phyloP scores from a whole-genome alignment of 2,113 vertebrate species.

The Campylomormyrus numenius region DNA sequence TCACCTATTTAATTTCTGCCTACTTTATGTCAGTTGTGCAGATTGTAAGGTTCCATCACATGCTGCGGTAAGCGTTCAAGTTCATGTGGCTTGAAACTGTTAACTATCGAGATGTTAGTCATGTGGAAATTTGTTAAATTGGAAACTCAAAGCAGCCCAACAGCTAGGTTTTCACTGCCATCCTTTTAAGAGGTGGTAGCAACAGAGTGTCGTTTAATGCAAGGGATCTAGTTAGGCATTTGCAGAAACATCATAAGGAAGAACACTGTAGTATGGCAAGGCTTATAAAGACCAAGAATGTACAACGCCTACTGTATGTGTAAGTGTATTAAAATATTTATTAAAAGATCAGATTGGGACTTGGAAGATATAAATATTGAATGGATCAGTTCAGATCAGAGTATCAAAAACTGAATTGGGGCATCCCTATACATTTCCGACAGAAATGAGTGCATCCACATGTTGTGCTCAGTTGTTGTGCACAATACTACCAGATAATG shows the following conservation, averaged over 20 bases:
- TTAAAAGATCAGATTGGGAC: background rate
- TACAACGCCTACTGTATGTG: background rate
- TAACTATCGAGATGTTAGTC: background rate
- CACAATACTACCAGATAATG: background rate
- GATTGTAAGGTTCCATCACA: background rate
- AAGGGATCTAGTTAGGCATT: background rate
- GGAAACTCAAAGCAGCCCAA: background rate
- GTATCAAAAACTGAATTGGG: background rate
- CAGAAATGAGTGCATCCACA: background rate
- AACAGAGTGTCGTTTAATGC: background rate
- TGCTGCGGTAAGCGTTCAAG: background rate
- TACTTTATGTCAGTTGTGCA: too few relatives aligned
- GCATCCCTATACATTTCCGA: background rate
- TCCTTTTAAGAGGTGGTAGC: background rate
- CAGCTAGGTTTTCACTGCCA: background rate
- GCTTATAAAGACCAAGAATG: too few relatives aligned
- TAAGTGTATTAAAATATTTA: background rate
- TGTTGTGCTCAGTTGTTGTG: background rate
- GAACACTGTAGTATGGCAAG: background rate
- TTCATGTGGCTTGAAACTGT: background rate
- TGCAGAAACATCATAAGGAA: background rate
- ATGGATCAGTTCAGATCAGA: background rate
- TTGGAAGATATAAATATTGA: background rate
- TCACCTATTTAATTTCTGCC: too few relatives aligned
- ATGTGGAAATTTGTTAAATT: background rate